Base-by-base conservation (phyloP, 1,140 invertebrate genomes). In the Stratiolaelaps scimitus region DNA sequence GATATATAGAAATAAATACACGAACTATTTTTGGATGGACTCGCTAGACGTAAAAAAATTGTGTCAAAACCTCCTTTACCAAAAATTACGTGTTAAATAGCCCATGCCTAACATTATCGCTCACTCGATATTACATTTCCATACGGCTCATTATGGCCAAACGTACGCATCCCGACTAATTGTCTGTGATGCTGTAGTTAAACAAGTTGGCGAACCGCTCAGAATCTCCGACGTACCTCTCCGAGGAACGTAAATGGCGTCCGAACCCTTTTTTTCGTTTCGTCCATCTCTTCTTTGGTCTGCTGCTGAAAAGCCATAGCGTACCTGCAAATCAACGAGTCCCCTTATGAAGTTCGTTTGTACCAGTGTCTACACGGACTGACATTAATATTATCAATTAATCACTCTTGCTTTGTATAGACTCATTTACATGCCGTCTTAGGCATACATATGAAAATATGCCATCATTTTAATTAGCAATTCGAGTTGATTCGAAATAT, bases 261-360 rank as follows among this genome's bases (percentile, higher is more conserved):
- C 60, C 68, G 66, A 1, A 76, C 72, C 44, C 70, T 46, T 69
- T 72, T 68, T 67, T 76, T 76, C 64, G 73, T 70, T 69, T 71
- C 69, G 45, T 75, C 70, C 29, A 80, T 68, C 68, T 77, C 75
- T 67, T 77, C 72, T 53, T 73, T 72, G 19, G 71, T 72, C 71
- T 78, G 74, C 67, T 73, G 72, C 28, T 73, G 70, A 70, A 80
- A 79, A 65, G 75, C 72, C 7, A 80, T 69, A 28, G 72, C 69
- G 69, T 77, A 79, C 65, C 78, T 76, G 66, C n/a, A 60, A 60
- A 40, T 66, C 69, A 53, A 64, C 46, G 64, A 29, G 65, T n/a
- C n/a, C n/a, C n/a, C n/a, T 20, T 64, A 23, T 20, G 66, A 44
- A n/a, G 13, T 13, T 64, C 7, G n/a, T 66, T 15, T n/a, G 44